A percentile compares a stretch with the other conserved stretches of the same genome.
These are phyloP conservation scores for Fringilla coelebs DNA, from an alignment of 2,797 vertebrate species.

Conservation along the genomic window DNA sequence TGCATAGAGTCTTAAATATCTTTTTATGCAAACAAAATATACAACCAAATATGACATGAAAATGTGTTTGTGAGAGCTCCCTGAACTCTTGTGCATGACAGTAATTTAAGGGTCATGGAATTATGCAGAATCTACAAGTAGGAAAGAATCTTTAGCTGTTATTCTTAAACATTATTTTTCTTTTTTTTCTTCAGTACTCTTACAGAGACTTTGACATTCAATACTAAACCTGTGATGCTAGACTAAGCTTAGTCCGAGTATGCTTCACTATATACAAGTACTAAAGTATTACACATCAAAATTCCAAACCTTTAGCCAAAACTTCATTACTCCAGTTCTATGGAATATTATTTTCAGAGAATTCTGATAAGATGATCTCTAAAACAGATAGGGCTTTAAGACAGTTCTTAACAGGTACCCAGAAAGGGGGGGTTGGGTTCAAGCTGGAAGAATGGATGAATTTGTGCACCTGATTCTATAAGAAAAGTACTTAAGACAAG, in stretches of 20 bases:
- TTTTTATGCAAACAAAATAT: not conserved
- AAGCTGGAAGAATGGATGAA: not conserved
- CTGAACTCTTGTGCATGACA: conserved; percentile 1
- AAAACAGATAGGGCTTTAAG: not conserved
- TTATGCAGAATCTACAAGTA: not conserved
- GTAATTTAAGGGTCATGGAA: not conserved
- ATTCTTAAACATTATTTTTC: not conserved
- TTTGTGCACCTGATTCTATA: not conserved
- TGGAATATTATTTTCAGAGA: not conserved
- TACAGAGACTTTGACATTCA: not conserved
- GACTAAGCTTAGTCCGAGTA: not conserved
- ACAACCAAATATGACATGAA: not conserved
- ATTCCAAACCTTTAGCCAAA: not conserved
- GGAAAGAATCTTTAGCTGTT: not conserved
- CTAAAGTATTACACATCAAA: not conserved
- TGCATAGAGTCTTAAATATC: not conserved
- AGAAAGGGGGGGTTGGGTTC: accelerated
- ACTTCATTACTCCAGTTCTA: not conserved
- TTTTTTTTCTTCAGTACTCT: not conserved
- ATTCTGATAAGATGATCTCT: not conserved
- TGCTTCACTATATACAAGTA: not conserved
- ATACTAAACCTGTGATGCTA: not conserved
- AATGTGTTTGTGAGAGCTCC: not conserved
- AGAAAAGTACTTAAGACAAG: not conserved
- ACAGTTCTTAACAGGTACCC: not conserved